phyloP scores from a whole-genome alignment of 37 sponge, comb jelly and placozoan genomes.

The Geodia barretti region DNA sequence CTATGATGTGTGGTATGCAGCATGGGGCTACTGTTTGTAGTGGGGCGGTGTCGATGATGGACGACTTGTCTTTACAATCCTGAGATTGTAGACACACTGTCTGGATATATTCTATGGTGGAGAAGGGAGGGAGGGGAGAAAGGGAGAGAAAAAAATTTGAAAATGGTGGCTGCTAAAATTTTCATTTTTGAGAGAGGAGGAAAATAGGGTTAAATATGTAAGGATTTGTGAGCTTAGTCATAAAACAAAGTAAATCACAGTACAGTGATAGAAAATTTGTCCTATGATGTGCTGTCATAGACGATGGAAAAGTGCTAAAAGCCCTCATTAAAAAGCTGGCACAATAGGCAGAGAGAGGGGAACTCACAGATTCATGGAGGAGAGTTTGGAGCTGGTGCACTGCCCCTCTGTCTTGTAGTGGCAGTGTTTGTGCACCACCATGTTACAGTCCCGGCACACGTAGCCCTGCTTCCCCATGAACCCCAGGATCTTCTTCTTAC shows the following conservation, averaged over 20 bases:
- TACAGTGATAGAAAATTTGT: no score
- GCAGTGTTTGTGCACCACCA: slow-evolving; percentile 57
- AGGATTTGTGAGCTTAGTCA: no score
- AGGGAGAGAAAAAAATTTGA: not conserved
- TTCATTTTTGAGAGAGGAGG: no score
- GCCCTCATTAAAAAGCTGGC: no score
- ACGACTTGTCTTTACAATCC: no score
- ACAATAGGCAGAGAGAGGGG: no score
- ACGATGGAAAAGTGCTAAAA: no score
- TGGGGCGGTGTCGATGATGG: no score
- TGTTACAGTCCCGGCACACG: slow-evolving; percentile 41
- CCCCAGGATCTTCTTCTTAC: slow-evolving; percentile 44
- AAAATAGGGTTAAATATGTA: not conserved
- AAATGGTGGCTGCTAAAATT: not conserved
- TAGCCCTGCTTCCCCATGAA: slow-evolving; percentile 68
- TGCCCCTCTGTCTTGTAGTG: slow-evolving; percentile 49
- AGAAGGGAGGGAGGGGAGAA: not conserved
- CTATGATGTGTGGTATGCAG: no score
- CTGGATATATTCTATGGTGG: slow-evolving; percentile 15
- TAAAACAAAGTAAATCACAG: no score
- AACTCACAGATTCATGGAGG: slow-evolving; percentile 58
- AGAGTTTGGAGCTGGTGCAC: slow-evolving; percentile 31
- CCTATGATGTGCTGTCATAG: no score
- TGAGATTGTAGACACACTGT: slow-evolving; percentile 25
- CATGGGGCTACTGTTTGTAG: no score